Base-by-base conservation (phyloP, 2,113 vertebrate genomes). In the Corythornis madagascariensis region DNA sequence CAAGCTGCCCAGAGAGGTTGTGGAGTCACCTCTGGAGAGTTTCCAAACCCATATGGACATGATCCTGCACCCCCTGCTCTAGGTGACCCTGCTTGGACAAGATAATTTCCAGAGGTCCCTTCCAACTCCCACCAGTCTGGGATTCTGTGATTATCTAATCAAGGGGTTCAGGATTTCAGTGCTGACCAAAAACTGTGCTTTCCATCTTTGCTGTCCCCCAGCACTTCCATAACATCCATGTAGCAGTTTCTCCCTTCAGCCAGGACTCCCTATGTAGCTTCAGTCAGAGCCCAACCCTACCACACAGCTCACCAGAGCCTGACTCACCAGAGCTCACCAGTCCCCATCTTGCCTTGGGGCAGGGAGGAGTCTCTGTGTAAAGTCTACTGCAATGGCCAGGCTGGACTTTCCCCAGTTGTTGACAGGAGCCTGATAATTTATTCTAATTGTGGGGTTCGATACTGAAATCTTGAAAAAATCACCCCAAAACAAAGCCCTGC, bases 401-500 rank as follows among this genome's bases (percentile, higher is more conserved):
- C 35, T 66, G 52, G 52, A 26, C 57, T 42, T 7, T 28, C 35
- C 3, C 1, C 5, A 10, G 13, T 29, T 77, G 84, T 75, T 67
- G 61, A 26, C 20, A 57, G 40, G 28, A 80, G 6, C 6, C 24
- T 61, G 48, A 8, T 72, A 20, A 13, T 74, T 83, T 28, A 1
- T 86, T 43, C n/a, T 38, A 48, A 6, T n/a, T 40, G 48, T 53
- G 25, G 78, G 9, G 8, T 53, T 64, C 53, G 33, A 4, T 50
- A 61, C 21, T 75, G 57, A 69, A 61, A 38, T 29, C 18, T 59
- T 48, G 19, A 5, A 29, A n/a, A 59, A 45, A 47, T 4, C 4
- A 1, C 1, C 13, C 4, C 13, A 12, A 55, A 56, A 33, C 21
- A 61, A 50, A 79, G 43, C 29, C 26, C 4, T 40, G 2, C 1